Evolutionary conservation across 2,888 invertebrate species (phyloP), one percentile per base, ranked within the genome.

Genomic region (Machimus rusticus): DNA sequence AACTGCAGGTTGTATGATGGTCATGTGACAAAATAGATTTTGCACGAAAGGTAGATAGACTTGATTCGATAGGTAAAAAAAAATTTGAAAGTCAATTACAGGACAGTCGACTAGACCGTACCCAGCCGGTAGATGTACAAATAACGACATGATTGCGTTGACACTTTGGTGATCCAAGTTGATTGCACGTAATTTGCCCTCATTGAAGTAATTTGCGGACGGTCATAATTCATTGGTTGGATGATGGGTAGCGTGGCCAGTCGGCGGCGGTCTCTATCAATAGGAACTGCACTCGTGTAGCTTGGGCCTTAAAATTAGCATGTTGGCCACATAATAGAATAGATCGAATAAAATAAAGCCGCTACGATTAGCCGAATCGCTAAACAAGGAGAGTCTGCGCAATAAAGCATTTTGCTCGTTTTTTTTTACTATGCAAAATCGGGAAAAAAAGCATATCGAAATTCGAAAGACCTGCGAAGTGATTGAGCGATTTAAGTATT

Each of bases 181-280:
- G 82, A 82, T 82, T 82, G 66, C 19, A 51, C 31, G 82, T 66
- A 57, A 82, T 82, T 82, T 82, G 82, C 57, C 82, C 82, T 82
- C 82, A 82, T 82, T 82, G 82, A 82, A 66, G 37, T 66, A 66
- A 82, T 82, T 82, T 57, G 39, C 34, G 51, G 82, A 37, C 46
- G 46, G 39, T 66, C 55, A 82, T 82, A 82, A 82, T 82, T 55
- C 82, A 82, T 82, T 57, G 34, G 37, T 37, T 51, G 19, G 31
- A 82, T 31, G 51, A 82, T 66, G 66, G 66, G 66, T 66, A 66
- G 28, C 66, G 66, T 66, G 66, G 66, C 66, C 66, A 66, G 66
- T 66, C 66, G 23, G 66, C 66, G 66, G 66, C 66, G 66, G 79
- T 39, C 51, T 28, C 51, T 79, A 79, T 78, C 78, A 79, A 46